These are phyloP conservation scores for Sigmodon hispidus DNA, from an alignment of 2,113 vertebrate species.

Conservation along the genomic window DNA sequence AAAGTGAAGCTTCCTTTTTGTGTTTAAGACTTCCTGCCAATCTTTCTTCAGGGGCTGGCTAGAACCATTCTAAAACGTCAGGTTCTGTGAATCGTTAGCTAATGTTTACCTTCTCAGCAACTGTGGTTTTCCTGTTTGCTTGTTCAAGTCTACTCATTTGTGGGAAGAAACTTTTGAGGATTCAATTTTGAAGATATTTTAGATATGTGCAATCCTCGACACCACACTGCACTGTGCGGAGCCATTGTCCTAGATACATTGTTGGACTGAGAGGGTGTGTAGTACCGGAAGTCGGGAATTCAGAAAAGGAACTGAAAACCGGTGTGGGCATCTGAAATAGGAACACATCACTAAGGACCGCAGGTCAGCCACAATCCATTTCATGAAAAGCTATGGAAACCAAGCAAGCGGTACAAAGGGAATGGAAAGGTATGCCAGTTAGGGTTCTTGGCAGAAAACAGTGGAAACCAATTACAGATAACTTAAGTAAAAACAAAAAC, in stretches of 20 bases:
- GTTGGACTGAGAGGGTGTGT: not conserved
- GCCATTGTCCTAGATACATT: not conserved
- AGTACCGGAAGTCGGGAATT: not conserved
- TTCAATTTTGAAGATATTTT: not conserved
- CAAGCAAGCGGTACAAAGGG: not conserved
- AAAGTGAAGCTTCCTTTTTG: not conserved
- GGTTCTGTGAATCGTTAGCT: not conserved
- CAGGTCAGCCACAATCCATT: not conserved
- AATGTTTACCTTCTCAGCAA: not conserved
- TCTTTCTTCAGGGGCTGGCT: not conserved
- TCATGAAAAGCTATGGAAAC: not conserved
- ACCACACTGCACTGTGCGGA: not conserved
- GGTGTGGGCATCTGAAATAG: not conserved
- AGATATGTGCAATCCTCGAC: not conserved
- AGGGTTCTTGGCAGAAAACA: not conserved
- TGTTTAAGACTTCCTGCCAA: not conserved
- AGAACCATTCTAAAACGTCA: not conserved
- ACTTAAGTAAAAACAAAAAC: not conserved
- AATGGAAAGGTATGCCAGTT: not conserved
- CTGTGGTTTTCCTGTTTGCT: not conserved
- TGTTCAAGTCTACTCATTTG: not conserved
- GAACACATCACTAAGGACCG: not conserved
- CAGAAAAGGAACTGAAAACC: constrained; percentile 13
- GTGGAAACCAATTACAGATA: not conserved
- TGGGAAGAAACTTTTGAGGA: not conserved